Base-by-base conservation (phyloP, 2,888 invertebrate species). In the Eulithis prunata region DNA sequence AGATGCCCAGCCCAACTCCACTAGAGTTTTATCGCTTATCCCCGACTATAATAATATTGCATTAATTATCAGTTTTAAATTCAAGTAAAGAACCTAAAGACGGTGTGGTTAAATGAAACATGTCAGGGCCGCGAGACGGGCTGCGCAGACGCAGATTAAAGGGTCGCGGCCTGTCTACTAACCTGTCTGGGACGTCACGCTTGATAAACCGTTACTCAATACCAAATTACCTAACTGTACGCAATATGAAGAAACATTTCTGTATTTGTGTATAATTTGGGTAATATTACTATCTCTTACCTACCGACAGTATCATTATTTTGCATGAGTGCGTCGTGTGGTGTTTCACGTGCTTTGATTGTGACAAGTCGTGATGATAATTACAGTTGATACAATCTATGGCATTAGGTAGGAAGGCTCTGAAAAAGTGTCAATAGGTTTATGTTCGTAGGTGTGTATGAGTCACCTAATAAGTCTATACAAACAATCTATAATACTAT, bases 161-260 rank as follows among this genome's bases (percentile, higher is more conserved):
- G 80, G 86, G 86, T 85, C 84, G 80, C 74, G 83, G 75, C 81
- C 85, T 78, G 87, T 85, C 85, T 85, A 81, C 71, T 70, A 70
- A 69, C 73, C 71, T 74, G 82, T 82, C 80, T 85, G 75, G 71
- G 73, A 59, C 71, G 69, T 72, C 66, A 62, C 47, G 63, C 67
- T 64, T 66, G 76, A 70, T 76, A 69, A 74, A 43, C 43, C 66
- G 64, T 68, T 58, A 62, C 47, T 21, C 57, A 59, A 68, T 64
- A 36, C 43, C 52, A 46, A 51, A 49, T 65, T 58, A 66, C 52
- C 43, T 28, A 57, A 38, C 61, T 55, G 43, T 47, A 53, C 61
- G 32, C 54, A 60, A 32, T 38, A 11, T 13, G 11, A 53, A 36
- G 11, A 41, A 12, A 58, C 11, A 21, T 64, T 32, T 32, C 32